phyloP scores from a whole-genome alignment of 2,888 invertebrate species.

The Drosophila prostipennis region DNA sequence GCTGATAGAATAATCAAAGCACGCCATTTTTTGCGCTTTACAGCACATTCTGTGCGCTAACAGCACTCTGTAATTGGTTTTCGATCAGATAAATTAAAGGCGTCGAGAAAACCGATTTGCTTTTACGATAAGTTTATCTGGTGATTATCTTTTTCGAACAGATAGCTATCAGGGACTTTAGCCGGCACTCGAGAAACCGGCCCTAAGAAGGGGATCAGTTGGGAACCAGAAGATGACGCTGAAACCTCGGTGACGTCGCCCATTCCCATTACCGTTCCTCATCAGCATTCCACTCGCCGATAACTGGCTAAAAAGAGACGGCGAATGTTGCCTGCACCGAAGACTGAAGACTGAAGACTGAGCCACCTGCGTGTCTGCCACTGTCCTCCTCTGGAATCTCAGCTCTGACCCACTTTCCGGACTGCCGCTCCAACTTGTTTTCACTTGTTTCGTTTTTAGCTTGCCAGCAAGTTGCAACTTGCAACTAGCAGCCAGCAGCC shows the following conservation, averaged over 20 bases:
- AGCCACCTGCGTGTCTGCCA: conserved; percentile 45
- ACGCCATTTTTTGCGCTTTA: no score
- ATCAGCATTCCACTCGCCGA: conserved; percentile 67
- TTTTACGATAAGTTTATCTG: no score
- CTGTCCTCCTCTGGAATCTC: conserved; percentile 53
- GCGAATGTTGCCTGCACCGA: conserved; percentile 40
- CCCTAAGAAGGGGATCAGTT: conserved; percentile 21
- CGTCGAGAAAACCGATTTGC: no score
- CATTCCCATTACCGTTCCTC: conserved; percentile 50
- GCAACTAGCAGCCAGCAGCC: conserved; percentile 23
- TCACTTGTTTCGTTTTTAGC: conserved; percentile 73
- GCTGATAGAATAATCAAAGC: no score
- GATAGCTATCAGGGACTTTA: no score
- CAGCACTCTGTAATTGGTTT: no score
- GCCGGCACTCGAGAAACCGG: no score
- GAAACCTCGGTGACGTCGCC: conserved; percentile 55
- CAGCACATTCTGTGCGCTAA: no score
- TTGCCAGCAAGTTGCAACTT: conserved; percentile 24
- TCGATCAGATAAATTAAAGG: no score
- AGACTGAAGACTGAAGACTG: conserved; percentile 8
- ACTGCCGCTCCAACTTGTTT: conserved; percentile 68
- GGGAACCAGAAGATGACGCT: conserved; percentile 40
- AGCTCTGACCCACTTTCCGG: conserved; percentile 74
- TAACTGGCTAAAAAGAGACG: conserved; percentile 58
- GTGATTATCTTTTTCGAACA: no score